Conservation (phyloP, 2,888 invertebrate genomes). For the Theretra japonica region DNA sequence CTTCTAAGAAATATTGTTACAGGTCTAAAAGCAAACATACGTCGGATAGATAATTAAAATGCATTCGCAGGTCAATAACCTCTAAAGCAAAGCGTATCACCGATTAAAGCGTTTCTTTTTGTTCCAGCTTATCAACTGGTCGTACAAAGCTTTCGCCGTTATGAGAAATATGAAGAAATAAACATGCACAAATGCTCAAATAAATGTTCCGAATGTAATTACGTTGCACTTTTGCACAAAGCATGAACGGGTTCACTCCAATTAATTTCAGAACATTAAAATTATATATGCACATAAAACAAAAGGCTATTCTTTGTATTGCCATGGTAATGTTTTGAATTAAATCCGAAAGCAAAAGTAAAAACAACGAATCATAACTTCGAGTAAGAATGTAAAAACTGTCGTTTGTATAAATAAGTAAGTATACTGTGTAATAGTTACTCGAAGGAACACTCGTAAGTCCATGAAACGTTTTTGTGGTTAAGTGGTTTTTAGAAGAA, state of each 20-base stretch:
- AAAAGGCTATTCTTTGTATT: slow-evolving; percentile 39
- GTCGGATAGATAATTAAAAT: neutral
- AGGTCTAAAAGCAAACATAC: neutral
- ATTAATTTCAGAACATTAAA: slow-evolving; percentile 48
- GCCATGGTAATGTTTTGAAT: no score
- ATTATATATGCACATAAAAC: slow-evolving; percentile 46
- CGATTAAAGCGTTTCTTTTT: slow-evolving; percentile 33
- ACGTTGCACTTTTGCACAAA: slow-evolving; percentile 43
- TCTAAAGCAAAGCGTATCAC: neutral
- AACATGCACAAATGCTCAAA: slow-evolving; percentile 40
- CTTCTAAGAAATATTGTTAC: neutral
- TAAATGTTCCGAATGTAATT: slow-evolving; percentile 43
- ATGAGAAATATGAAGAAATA: slow-evolving; percentile 80
- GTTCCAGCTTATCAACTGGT: slow-evolving; percentile 82
- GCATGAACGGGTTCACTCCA: slow-evolving; percentile 44
- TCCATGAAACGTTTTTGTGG: no score
- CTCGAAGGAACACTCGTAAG: no score
- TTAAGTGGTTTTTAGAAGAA: no score
- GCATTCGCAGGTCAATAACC: neutral
- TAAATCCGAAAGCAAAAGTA: no score
- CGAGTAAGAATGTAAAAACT: no score
- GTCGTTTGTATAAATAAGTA: no score
- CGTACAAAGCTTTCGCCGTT: slow-evolving; percentile 81
- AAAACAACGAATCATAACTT: no score
- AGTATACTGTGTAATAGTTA: no score